A percentile compares a stretch with the other conserved stretches of the same genome.
These are phyloP conservation scores for Pantelozetes paolii DNA, from an alignment of 2,888 invertebrate species.

Conservation along the genomic window DNA sequence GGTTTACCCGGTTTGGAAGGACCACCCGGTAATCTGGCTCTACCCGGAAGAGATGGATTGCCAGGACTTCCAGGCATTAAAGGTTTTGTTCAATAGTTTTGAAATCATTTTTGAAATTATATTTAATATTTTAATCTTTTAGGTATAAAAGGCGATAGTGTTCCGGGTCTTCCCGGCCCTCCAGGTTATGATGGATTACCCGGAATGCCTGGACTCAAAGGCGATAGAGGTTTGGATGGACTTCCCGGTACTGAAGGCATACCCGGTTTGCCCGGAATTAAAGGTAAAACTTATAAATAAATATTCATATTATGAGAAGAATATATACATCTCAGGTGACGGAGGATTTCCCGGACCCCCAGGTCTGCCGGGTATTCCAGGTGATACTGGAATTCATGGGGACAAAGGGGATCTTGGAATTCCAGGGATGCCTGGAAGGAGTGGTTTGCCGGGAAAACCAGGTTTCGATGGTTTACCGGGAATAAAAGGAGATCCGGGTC, in stretches of 20 bases:
- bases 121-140: background rate
- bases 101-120: background rate
- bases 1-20: constrained; percentile 56
- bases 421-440: constrained; percentile 64
- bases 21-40: constrained; percentile 44
- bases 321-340: constrained; percentile 55
- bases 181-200: constrained; percentile 50
- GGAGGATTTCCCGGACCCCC: constrained; percentile 46
- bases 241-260: constrained; percentile 57
- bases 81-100: background rate
- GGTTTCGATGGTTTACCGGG: constrained; percentile 47
- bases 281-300: no score
- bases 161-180: constrained; percentile 49
- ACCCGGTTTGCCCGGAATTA: constrained; percentile 65
- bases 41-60: constrained; percentile 59
- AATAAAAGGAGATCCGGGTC: constrained; percentile 46
- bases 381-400: constrained; percentile 46
- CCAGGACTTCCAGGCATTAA: constrained; percentile 54
- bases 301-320: no score
- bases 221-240: constrained; percentile 65
- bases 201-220: constrained; percentile 60
- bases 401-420: constrained; percentile 41
- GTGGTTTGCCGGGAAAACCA: constrained; percentile 45
- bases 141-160: constrained; percentile 18
- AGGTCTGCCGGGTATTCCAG: constrained; percentile 46